Conservation (phyloP, 2,888 invertebrate genomes). For the Drosophila mulleri region DNA sequence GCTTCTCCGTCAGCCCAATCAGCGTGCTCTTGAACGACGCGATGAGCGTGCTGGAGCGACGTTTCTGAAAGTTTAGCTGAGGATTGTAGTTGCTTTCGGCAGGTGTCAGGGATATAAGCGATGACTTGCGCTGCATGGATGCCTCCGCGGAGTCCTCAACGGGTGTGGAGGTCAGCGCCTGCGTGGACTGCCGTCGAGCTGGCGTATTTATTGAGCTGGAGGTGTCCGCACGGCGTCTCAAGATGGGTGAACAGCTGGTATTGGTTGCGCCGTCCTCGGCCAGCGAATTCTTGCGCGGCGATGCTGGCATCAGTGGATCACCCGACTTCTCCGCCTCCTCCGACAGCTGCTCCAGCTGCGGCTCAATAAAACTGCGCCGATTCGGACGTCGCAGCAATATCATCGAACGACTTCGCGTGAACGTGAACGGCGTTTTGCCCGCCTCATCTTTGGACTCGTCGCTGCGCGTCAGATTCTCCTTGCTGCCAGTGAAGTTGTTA, state of each 20-base stretch:
- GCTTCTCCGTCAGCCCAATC: constrained; percentile 53
- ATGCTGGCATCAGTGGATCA: constrained; percentile 78
- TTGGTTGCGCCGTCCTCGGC: constrained; percentile 43
- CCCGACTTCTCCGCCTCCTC: constrained; percentile 82
- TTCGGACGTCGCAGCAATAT: constrained; percentile 83
- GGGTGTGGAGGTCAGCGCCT: constrained; percentile 75
- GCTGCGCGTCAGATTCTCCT: constrained; percentile 80
- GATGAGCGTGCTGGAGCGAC: constrained; percentile 81
- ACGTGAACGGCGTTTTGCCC: constrained; percentile 77
- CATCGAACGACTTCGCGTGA: constrained; percentile 84
- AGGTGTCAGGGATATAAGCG: constrained; percentile 61
- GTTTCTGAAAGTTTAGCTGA: constrained; percentile 81
- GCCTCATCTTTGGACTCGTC: constrained; percentile 58
- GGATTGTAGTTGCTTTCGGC: constrained; percentile 65
- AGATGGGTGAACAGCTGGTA: constrained; percentile 42
- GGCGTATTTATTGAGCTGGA: constrained; percentile 57
- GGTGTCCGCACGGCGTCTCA: constrained; percentile 58
- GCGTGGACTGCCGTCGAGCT: constrained; percentile 58
- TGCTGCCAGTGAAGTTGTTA: constrained; percentile 83
- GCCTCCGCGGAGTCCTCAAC: constrained; percentile 43
- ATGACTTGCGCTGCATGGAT: constrained; percentile 56
- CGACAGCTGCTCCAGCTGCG: constrained; percentile 83
- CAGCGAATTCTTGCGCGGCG: constrained; percentile 76
- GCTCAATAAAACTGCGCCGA: constrained; percentile 83
- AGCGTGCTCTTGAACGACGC: constrained; percentile 82